Conservation (phyloP, 2,797 vertebrate genomes). For the Setipinna tenuifilis region DNA sequence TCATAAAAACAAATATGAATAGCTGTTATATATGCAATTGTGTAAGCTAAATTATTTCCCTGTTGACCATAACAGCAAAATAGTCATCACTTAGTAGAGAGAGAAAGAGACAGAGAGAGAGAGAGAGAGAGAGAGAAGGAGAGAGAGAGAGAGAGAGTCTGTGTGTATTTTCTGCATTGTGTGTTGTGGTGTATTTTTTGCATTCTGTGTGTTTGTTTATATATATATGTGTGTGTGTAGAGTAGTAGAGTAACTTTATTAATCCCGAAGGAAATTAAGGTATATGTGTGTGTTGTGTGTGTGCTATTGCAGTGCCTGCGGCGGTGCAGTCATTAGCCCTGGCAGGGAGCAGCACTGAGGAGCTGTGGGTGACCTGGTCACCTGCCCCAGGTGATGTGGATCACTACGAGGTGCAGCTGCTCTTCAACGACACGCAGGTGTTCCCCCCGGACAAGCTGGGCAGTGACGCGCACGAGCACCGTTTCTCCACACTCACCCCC, state of each 20-base stretch:
- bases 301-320: slow-evolving; percentile 42
- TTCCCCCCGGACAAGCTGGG: slow-evolving; percentile 82
- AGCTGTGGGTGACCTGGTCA: slow-evolving; percentile 87
- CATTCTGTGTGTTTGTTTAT: no score
- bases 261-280: no score
- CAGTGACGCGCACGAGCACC: slow-evolving; percentile 73
- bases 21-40: not conserved
- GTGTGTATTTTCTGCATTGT: no score
- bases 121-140: no score
- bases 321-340: slow-evolving; percentile 59
- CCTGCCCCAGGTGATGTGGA: slow-evolving; percentile 90
- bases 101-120: no score
- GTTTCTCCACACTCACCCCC: slow-evolving; percentile 84
- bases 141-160: no score
- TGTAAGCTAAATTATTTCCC: not conserved
- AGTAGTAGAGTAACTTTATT: no score
- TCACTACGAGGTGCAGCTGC: slow-evolving; percentile 89
- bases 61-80: not conserved
- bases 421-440: slow-evolving; percentile 91
- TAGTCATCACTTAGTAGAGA: not conserved
- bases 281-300: not conserved
- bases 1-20: not conserved
- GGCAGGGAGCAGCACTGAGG: slow-evolving; percentile 75
- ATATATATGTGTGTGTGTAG: no score
- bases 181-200: no score